phyloP scores from a whole-genome alignment of 2,888 invertebrate species.

The Drosophila affinis region DNA sequence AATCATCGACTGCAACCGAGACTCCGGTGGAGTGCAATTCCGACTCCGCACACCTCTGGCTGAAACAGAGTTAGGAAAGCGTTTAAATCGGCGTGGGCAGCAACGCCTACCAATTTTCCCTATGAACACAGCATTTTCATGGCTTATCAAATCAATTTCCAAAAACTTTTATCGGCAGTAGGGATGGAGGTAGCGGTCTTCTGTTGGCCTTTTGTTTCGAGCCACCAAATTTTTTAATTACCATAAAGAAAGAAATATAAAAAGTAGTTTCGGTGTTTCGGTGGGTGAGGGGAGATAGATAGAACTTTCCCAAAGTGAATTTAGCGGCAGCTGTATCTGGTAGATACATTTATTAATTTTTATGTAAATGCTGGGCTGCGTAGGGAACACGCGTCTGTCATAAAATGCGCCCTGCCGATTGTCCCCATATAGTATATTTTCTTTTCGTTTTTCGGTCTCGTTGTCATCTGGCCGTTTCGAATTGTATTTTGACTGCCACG shows the following conservation, averaged over 20 bases:
- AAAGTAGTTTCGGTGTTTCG: slow-evolving; percentile 18
- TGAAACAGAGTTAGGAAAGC: slow-evolving; percentile 51
- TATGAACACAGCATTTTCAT: slow-evolving; percentile 54
- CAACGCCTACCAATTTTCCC: slow-evolving; percentile 63
- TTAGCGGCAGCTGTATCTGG: slow-evolving; percentile 45
- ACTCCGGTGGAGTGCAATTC: not conserved
- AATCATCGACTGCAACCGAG: slow-evolving; percentile 24
- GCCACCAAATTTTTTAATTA: slow-evolving; percentile 65
- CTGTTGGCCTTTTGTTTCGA: slow-evolving; percentile 58
- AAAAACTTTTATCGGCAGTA: not conserved
- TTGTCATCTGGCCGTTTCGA: slow-evolving; percentile 39
- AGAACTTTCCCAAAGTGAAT: slow-evolving; percentile 67
- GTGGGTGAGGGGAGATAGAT: not conserved
- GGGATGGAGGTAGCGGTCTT: slow-evolving; percentile 52
- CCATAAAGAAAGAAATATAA: slow-evolving; percentile 54
- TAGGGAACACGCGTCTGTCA: slow-evolving; percentile 61
- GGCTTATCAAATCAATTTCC: slow-evolving; percentile 67
- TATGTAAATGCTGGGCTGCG: slow-evolving; percentile 52
- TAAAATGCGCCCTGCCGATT: slow-evolving; percentile 59
- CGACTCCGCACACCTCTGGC: slow-evolving; percentile 17
- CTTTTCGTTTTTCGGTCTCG: slow-evolving; percentile 32
- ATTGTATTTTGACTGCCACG: slow-evolving; percentile 60
- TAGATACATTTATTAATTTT: slow-evolving; percentile 71
- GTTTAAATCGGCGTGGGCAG: slow-evolving; percentile 63
- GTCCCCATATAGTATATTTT: slow-evolving; percentile 39